These are phyloP conservation scores for Mellivora capensis DNA, from an alignment of 2,113 vertebrate species.

Conservation along the genomic window DNA sequence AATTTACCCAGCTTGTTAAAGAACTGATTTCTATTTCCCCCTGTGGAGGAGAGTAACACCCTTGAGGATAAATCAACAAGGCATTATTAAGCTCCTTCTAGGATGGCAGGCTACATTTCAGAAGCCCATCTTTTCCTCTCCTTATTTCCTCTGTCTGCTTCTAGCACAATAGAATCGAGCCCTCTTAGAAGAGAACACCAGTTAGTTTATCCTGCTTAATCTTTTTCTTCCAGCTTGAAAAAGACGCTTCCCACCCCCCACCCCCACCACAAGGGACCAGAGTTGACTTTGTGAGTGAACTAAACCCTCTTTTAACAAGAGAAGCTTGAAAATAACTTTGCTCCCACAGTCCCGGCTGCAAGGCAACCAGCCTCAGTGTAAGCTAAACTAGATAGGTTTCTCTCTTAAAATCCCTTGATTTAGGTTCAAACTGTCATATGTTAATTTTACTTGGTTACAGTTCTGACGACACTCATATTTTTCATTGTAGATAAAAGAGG, in stretches of 20 bases:
- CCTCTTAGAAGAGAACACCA: slow-evolving; percentile 31
- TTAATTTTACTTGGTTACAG: background rate
- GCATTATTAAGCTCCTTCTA: slow-evolving; percentile 27
- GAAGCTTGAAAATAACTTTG: slow-evolving; percentile 36
- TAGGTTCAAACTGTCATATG: background rate
- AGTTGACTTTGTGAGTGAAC: slow-evolving; percentile 38
- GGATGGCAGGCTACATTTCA: background rate
- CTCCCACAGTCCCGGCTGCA: background rate
- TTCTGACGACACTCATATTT: background rate
- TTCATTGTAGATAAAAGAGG: background rate
- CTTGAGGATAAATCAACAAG: slow-evolving; percentile 61
- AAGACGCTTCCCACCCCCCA: background rate
- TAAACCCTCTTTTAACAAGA: slow-evolving; percentile 37
- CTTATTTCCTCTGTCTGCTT: background rate
- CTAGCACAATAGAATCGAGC: background rate
- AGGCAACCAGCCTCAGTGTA: background rate
- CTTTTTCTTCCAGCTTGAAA: slow-evolving; percentile 54
- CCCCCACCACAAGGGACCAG: background rate
- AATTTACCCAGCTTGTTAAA: slow-evolving; percentile 58
- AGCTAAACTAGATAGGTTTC: background rate
- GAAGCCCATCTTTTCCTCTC: background rate
- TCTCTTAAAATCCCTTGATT: slow-evolving; percentile 5
- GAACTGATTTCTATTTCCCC: slow-evolving; percentile 50
- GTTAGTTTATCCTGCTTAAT: slow-evolving; percentile 58
- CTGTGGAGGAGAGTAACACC: slow-evolving; percentile 19